Percentiles rank a stretch among this genome's conserved stretches.
Evolutionary conservation across 2,113 vertebrate species (phyloP).

Genomic region (Pterocles burchelli): DNA sequence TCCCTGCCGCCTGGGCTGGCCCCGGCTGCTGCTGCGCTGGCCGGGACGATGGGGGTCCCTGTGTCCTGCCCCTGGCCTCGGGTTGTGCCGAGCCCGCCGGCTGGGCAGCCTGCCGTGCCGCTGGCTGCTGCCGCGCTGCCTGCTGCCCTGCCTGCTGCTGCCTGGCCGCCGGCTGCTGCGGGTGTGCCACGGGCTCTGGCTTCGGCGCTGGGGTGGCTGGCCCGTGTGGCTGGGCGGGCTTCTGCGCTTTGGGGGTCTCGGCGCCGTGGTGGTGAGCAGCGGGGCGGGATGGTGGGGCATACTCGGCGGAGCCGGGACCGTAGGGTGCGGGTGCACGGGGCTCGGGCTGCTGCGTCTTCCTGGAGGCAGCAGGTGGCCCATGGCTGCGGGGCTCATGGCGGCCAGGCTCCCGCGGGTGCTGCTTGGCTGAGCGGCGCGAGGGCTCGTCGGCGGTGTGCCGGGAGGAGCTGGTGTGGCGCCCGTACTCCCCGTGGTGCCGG

Average conservation of each 20-base stretch:
- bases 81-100: background rate
- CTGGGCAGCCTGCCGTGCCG: slow-evolving; percentile 66
- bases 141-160: slow-evolving; percentile 67
- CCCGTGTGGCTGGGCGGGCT: slow-evolving; percentile 76
- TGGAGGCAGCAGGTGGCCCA: slow-evolving; percentile 76
- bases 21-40: slow-evolving; percentile 65
- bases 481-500: slow-evolving; percentile 87
- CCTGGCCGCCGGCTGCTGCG: slow-evolving; percentile 68
- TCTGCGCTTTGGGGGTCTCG: slow-evolving; percentile 84
- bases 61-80: slow-evolving; percentile 14
- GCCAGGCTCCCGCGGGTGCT: slow-evolving; percentile 85
- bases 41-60: slow-evolving; percentile 58
- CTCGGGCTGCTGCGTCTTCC: slow-evolving; percentile 81
- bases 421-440: slow-evolving; percentile 85
- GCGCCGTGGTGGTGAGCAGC: slow-evolving; percentile 80
- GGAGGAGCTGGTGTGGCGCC: slow-evolving; percentile 85
- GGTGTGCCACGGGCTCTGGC: slow-evolving; percentile 64
- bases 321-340: slow-evolving; percentile 78
- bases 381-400: slow-evolving; percentile 83
- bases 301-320: slow-evolving; percentile 80
- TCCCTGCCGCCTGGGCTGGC: slow-evolving; percentile 39
- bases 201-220: slow-evolving; percentile 75
- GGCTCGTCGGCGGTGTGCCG: slow-evolving; percentile 86
- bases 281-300: slow-evolving; percentile 75
- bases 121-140: slow-evolving; percentile 63